Evolutionary conservation across 2,888 invertebrate species (phyloP), one percentile per base, ranked within the genome.

Genomic region (Prosopocoilus inquinatus): DNA sequence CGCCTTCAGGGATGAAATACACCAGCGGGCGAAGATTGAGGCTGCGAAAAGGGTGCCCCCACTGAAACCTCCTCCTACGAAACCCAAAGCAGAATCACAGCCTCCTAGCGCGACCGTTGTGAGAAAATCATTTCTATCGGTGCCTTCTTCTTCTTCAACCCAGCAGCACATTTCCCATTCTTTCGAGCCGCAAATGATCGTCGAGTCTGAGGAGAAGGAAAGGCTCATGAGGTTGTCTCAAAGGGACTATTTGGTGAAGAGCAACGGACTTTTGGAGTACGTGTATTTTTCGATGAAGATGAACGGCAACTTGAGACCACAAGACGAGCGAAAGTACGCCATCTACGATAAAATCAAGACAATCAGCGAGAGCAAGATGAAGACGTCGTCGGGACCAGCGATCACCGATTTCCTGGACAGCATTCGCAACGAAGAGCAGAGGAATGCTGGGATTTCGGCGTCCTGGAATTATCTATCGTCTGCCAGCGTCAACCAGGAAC

Each of bases 201-300:
- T 85, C 57, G 83, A 86, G 71, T 76, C 84, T 9, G 91, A 91
- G 67, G 91, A 91, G 70, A 82, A 86, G 12, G 84, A 90, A 67
- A 81, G 90, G 2, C 72, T 86, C 45, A 83, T 82, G 62, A 75
- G 80, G 57, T 71, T 89, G 59, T 84, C 85, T 7, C 87, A 89
- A 70, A 76, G 89, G 43, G 87, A 88, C 67, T 86, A 84, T 71
- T 76, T 90, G 47, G 81, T 90, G 13, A 79, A 86, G 50, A 88
- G 86, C 71, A 84, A 86, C 63, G 87, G 89, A 38, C 81, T 90
- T 71, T 72, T 88, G 47, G 86, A 88, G 67, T 82, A 84, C 73
- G 84, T 86, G 57, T 87, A 87, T 70, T 78, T 83, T 66, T 83
- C 84, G 1, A 83, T 88, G 84, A 86, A 85, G 71, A 83, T 82